These are phyloP conservation scores for Lydus trimaculatus DNA, from an alignment of 2,888 invertebrate genomes.

Conservation along the genomic window DNA sequence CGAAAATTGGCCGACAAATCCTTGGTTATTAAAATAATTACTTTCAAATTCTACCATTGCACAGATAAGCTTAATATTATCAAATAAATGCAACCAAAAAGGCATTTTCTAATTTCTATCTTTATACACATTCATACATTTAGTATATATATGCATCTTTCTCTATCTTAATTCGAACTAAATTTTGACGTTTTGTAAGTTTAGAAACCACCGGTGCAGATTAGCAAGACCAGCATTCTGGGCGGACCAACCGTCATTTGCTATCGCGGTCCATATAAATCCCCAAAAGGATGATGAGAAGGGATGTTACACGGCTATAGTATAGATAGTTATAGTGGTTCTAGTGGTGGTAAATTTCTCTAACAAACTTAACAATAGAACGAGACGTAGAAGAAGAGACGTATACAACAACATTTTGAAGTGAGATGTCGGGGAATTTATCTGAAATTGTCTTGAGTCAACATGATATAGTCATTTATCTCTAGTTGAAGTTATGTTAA, in stretches of 20 bases:
- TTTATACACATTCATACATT: no score
- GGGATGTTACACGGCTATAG: slow-evolving; percentile 25
- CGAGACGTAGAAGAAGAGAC: no score
- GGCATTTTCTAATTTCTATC: not conserved
- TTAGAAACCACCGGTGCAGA: slow-evolving; percentile 31
- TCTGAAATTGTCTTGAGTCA: slow-evolving; percentile 25
- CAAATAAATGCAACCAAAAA: not conserved
- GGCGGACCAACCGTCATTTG: slow-evolving; percentile 35
- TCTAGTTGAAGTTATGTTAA: not conserved
- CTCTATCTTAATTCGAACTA: not conserved
- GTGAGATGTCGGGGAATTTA: slow-evolving; percentile 19
- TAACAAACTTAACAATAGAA: slow-evolving; percentile 16
- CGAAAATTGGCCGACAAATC: slow-evolving; percentile 5
- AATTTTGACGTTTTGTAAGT: slow-evolving; percentile 24
- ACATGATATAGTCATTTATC: slow-evolving; percentile 15
- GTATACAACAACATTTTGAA: slow-evolving; percentile 8
- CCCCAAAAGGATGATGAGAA: slow-evolving; percentile 28
- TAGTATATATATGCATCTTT: not conserved
- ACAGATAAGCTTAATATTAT: not conserved
- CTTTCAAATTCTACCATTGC: not conserved
- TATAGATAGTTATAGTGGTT: slow-evolving; percentile 9
- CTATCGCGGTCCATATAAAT: slow-evolving; percentile 36
- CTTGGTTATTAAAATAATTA: not conserved
- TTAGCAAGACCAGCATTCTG: slow-evolving; percentile 31
- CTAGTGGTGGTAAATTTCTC: slow-evolving; percentile 23